Percentiles rank a stretch among this genome's conserved stretches.
Evolutionary conservation across 2,797 vertebrate species (phyloP).

Genomic region (Ctenopoma kingsleyae): DNA sequence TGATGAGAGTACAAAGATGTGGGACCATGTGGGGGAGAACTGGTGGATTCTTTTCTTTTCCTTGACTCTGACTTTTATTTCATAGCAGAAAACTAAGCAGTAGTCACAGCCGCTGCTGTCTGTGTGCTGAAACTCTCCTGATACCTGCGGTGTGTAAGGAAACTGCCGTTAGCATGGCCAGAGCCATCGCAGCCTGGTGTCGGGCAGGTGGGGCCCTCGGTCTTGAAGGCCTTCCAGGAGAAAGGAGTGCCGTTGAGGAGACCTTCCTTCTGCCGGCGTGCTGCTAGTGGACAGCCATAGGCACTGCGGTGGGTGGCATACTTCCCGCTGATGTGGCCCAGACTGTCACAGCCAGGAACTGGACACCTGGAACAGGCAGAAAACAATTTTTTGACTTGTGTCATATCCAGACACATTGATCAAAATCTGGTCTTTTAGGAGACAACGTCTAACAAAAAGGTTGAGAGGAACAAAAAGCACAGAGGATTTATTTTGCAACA

Average conservation of each 20-base stretch:
- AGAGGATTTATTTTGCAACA: too few species aligned
- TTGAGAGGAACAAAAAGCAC: too few species aligned
- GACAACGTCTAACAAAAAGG: background rate
- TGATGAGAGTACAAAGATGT: too few species aligned
- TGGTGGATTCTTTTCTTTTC: too few species aligned
- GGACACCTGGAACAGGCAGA: constrained; percentile 88
- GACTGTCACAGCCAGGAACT: constrained; percentile 96
- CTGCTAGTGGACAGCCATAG: constrained; percentile 95
- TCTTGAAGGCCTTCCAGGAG: constrained; percentile 97
- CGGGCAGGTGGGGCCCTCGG: constrained; percentile 94
- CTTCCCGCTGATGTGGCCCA: constrained; percentile 98
- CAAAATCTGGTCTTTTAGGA: too few species aligned
- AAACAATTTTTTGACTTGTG: background rate
- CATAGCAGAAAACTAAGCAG: too few species aligned
- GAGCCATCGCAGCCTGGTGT: constrained; percentile 97
- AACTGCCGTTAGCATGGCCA: constrained; percentile 96
- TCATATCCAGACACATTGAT: too few species aligned
- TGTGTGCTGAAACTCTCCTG: background rate
- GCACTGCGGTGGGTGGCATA: constrained; percentile 98
- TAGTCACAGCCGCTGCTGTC: background rate
- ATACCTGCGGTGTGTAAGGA: constrained; percentile 98
- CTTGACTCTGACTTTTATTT: too few species aligned
- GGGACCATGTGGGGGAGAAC: too few species aligned
- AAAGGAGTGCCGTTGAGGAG: constrained; percentile 93
- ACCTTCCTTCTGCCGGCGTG: constrained; percentile 96